phyloP scores from a whole-genome alignment of 1,140 invertebrate species.

The Homalodisca vitripennis region DNA sequence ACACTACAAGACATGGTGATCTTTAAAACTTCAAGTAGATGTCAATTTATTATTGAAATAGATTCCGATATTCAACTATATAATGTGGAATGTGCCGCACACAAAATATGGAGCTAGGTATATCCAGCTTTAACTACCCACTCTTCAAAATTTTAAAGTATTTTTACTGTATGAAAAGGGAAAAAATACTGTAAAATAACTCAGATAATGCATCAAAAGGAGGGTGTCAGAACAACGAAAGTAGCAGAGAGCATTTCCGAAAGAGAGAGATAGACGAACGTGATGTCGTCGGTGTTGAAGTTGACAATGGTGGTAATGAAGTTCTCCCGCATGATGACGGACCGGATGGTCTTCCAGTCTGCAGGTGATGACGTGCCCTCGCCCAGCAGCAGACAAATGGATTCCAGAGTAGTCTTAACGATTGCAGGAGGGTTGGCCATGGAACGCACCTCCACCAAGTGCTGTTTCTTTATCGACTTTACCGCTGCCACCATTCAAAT shows the following conservation, averaged over 20 bases:
- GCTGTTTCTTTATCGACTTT: constrained; percentile 99
- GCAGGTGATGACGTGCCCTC: constrained; percentile 76
- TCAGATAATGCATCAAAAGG: background rate
- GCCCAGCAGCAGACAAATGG: constrained; percentile 96
- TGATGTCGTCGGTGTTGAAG: constrained; percentile 97
- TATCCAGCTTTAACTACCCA: no score
- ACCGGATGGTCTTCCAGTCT: constrained; percentile 98
- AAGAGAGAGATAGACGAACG: constrained; percentile 63
- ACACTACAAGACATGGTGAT: no score
- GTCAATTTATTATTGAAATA: no score
- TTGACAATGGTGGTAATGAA: constrained; percentile 99
- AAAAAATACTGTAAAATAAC: background rate
- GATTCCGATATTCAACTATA: no score
- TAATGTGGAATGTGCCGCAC: no score
- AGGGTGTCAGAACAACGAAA: background rate
- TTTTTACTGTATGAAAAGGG: no score
- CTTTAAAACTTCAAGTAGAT: no score
- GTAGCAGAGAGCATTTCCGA: no score
- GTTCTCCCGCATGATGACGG: constrained; percentile 98
- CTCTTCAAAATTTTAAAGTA: no score
- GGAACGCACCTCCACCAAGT: constrained; percentile 96
- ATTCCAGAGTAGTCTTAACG: constrained; percentile 97
- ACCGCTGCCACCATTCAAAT: no score
- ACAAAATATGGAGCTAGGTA: no score
- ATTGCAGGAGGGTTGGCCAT: constrained; percentile 97